Evolutionary conservation across 2,888 invertebrate species (phyloP).

Genomic region (Ernsta delagoae): DNA sequence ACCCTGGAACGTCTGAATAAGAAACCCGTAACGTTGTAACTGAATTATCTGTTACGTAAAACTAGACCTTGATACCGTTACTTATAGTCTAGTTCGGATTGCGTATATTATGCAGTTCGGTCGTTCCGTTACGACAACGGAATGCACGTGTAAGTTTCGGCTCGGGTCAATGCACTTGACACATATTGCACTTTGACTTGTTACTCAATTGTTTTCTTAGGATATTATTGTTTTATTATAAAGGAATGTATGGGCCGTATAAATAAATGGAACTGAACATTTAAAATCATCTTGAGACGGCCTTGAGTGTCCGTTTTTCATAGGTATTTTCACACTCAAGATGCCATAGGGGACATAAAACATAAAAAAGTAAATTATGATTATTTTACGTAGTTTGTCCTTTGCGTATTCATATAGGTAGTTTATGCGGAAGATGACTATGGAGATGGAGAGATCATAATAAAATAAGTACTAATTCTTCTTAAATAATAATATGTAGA

Average conservation of each 20-base stretch:
- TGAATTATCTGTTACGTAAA: constrained; percentile 24
- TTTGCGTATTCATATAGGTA: too few species aligned
- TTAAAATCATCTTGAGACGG: too few species aligned
- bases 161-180: constrained; percentile 71
- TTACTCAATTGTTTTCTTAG: constrained; percentile 53
- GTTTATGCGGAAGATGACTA: too few species aligned
- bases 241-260: constrained; percentile 16
- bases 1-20: background rate
- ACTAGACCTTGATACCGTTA: constrained; percentile 30
- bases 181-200: constrained; percentile 69
- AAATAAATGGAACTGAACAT: too few species aligned
- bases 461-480: too few species aligned
- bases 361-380: too few species aligned
- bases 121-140: constrained; percentile 39
- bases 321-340: too few species aligned
- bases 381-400: too few species aligned
- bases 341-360: too few species aligned
- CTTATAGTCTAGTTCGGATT: constrained; percentile 19
- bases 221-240: constrained; percentile 28
- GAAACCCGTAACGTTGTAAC: constrained; percentile 6
- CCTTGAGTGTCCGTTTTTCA: too few species aligned
- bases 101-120: constrained; percentile 38
- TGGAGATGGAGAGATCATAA: too few species aligned
- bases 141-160: constrained; percentile 68
- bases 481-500: too few species aligned